phyloP scores from a whole-genome alignment of 2,888 invertebrate genomes.

The Pristionchus mayeri region DNA sequence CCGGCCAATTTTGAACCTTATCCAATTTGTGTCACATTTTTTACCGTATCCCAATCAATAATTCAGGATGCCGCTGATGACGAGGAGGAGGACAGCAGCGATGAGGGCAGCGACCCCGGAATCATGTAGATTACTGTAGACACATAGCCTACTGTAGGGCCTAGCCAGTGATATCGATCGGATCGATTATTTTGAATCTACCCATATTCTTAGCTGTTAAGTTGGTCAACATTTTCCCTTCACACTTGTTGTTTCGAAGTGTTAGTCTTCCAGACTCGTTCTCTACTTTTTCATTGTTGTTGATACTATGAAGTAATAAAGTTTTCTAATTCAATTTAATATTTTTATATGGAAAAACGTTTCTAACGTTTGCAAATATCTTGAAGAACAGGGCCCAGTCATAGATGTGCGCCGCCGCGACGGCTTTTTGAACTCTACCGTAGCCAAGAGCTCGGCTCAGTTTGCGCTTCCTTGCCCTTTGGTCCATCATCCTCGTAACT shows the following conservation, averaged over 20 bases:
- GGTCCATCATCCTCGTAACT: neutral
- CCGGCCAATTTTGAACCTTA: no score
- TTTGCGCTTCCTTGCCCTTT: conserved; percentile 1
- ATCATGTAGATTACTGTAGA: neutral
- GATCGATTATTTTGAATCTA: neutral
- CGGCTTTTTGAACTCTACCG: neutral
- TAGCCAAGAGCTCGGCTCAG: neutral
- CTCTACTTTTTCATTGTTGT: neutral
- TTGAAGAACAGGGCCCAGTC: neutral
- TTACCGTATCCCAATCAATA: no score
- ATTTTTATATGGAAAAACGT: neutral
- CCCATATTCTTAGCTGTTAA: neutral
- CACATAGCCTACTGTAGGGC: no score
- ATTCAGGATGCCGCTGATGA: no score
- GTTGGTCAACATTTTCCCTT: neutral
- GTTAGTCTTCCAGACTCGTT: neutral
- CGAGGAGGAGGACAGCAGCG: neutral
- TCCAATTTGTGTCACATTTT: no score
- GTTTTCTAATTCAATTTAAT: neutral
- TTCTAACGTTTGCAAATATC: neutral
- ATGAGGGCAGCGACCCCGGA: neutral
- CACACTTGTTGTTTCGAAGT: neutral
- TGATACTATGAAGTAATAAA: neutral
- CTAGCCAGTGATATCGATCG: neutral
- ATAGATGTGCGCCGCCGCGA: neutral